Conservation (phyloP, 2,113 vertebrate species). For the Lutjanus erythropterus region DNA sequence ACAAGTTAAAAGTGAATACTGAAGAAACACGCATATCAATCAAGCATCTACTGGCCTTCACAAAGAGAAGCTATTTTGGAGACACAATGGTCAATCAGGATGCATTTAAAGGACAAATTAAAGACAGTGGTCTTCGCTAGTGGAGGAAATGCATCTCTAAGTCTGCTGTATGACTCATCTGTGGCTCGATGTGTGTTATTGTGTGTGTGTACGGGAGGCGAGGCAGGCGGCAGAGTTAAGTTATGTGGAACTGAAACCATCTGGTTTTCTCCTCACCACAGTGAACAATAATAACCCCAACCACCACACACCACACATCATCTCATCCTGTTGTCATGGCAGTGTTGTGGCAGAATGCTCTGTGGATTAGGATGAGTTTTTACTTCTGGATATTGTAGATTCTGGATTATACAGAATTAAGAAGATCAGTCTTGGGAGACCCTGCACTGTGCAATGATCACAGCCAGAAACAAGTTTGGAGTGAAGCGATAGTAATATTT, state of each 20-base stretch:
- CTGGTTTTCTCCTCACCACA: conserved; percentile 44
- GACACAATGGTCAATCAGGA: neutral
- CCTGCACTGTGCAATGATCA: neutral
- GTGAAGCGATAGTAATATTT: no score
- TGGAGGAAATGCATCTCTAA: conserved; percentile 10
- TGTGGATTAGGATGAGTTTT: conserved; percentile 11
- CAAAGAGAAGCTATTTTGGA: neutral
- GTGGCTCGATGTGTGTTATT: neutral
- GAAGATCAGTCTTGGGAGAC: neutral
- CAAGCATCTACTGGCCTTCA: neutral
- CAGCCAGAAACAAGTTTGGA: neutral
- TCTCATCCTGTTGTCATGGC: conserved; percentile 52
- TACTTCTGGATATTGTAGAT: neutral
- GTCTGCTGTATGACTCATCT: conserved; percentile 55
- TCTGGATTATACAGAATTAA: neutral
- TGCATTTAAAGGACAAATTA: neutral
- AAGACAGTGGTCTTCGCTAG: neutral
- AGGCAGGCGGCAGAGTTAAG: conserved; percentile 35
- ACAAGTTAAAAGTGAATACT: neutral
- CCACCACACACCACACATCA: neutral
- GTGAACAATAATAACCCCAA: conserved; percentile 26
- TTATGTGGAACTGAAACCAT: conserved; percentile 53
- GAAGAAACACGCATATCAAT: neutral
- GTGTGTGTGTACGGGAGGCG: conserved; percentile 5
- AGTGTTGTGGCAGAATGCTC: conserved; percentile 14